Conservation (phyloP, 1,140 invertebrate genomes). For the Aphelinus certus region DNA sequence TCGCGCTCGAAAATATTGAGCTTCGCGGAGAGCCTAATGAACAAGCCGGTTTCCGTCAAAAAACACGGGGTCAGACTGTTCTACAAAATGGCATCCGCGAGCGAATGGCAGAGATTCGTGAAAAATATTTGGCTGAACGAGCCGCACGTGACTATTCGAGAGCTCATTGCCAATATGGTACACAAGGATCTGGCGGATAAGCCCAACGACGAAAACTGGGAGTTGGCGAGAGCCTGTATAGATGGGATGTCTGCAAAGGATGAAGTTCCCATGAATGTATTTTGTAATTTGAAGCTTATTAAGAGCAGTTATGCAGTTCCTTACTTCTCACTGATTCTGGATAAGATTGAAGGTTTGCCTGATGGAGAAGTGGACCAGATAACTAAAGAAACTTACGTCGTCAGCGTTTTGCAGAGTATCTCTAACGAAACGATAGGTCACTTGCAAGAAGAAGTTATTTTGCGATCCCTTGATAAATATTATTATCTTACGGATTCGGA, state of each 20-base stretch:
- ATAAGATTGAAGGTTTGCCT: neutral
- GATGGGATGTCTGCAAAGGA: neutral
- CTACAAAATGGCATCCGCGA: neutral
- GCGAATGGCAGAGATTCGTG: neutral
- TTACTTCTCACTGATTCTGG: neutral
- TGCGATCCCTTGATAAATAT: neutral
- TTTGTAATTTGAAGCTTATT: neutral
- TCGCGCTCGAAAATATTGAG: neutral
- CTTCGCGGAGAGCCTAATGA: neutral
- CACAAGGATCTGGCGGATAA: neutral
- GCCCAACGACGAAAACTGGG: neutral
- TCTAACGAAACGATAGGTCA: neutral
- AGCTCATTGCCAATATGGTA: neutral
- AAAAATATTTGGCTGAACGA: neutral
- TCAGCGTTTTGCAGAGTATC: neutral
- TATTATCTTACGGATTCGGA: neutral
- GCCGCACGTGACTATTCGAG: neutral
- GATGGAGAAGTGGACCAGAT: neutral
- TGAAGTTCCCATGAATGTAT: neutral
- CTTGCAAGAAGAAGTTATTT: neutral
- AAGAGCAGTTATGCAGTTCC: neutral
- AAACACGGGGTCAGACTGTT: conserved; percentile 9
- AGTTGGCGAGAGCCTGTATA: neutral
- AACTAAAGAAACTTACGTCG: neutral
- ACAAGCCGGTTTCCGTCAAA: neutral